A percentile compares a stretch with the other conserved stretches of the same genome.
Evolutionary conservation across 2,797 vertebrate species (phyloP).

Genomic region (Sebastes steindachneri): DNA sequence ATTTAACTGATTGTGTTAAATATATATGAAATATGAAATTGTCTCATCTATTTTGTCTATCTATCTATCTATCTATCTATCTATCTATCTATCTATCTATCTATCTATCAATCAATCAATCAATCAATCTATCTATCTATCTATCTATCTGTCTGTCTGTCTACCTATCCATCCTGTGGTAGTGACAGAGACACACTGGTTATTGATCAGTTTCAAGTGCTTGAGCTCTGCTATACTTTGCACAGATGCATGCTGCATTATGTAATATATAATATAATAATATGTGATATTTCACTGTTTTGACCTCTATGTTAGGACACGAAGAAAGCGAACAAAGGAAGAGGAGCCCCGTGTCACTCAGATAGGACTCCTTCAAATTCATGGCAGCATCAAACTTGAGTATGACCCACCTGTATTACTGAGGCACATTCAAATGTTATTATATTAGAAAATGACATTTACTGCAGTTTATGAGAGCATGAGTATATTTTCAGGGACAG

Average conservation of each 20-base stretch:
- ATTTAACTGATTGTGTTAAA: too few relatives aligned
- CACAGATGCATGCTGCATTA: conserved; percentile 1
- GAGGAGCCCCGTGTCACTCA: conserved; percentile 37
- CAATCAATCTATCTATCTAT: too few relatives aligned
- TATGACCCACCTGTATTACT: conserved; percentile 29
- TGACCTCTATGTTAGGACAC: conserved; percentile 38
- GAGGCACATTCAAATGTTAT: neutral
- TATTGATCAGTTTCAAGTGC: conserved; percentile 15
- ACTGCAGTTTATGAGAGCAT: neutral
- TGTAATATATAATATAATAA: neutral
- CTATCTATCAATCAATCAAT: too few relatives aligned
- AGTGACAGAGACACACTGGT: conserved; percentile 8
- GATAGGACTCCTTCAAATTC: conserved; percentile 55
- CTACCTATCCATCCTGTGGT: neutral
- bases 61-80: neutral
- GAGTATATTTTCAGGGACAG: conserved; percentile 9
- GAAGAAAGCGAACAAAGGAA: conserved; percentile 26
- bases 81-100: neutral
- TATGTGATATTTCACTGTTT: neutral
- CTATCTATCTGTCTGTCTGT: neutral
- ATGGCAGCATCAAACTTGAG: conserved; percentile 59
- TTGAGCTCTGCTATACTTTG: neutral
- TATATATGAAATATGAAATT: too few relatives aligned
- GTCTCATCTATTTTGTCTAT: neutral
- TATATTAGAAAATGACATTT: neutral